Evolutionary conservation across 1,140 invertebrate genomes (phyloP).

Genomic region (Argopecten irradians): DNA sequence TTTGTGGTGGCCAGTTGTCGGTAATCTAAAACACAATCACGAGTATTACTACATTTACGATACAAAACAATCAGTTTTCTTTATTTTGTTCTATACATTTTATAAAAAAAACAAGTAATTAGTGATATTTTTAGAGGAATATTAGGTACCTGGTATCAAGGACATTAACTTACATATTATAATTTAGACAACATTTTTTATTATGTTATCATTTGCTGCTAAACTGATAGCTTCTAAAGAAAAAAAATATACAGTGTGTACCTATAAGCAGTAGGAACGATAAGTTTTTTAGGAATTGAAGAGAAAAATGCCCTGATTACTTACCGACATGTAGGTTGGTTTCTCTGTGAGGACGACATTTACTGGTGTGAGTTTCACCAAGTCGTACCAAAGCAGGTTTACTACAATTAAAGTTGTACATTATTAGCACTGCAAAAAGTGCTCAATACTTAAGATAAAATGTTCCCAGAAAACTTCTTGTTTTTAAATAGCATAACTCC

Average conservation of each 20-base stretch:
- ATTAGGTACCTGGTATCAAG: no score
- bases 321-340: constrained; percentile 68
- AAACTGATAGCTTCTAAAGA: no score
- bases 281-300: not conserved
- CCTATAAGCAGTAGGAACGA: no score
- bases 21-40: constrained; percentile 68
- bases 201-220: no score
- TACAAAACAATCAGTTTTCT: no score
- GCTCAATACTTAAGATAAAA: not conserved
- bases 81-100: no score
- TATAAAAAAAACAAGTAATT: no score
- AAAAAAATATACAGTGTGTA: no score
- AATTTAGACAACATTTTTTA: no score
- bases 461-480: not conserved
- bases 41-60: no score
- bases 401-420: constrained; percentile 60
- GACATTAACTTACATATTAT: no score
- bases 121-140: no score
- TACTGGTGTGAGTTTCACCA: constrained; percentile 74
- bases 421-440: not conserved
- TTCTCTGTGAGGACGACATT: constrained; percentile 68
- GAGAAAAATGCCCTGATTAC: constrained; percentile 29
- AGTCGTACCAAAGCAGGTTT: constrained; percentile 71
- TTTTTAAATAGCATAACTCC: not conserved
- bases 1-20: constrained; percentile 58